These are phyloP conservation scores for Stictocephala bisonia DNA, from an alignment of 2,888 invertebrate species.

Conservation along the genomic window DNA sequence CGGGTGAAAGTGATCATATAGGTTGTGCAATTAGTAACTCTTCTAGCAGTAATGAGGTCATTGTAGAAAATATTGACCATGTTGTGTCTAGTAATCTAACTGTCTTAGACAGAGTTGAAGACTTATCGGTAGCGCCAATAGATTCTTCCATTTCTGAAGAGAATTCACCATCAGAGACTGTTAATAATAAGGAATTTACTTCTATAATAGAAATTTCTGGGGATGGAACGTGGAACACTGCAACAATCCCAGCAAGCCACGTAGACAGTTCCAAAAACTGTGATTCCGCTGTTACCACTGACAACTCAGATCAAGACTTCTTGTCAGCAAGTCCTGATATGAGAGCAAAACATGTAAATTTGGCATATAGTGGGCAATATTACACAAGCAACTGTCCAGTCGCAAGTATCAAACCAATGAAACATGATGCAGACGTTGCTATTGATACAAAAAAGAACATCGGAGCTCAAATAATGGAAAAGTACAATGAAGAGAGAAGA, in stretches of 20 bases:
- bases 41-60: constrained; percentile 26
- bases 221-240: constrained; percentile 53
- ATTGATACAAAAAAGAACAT: constrained; percentile 47
- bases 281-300: background rate
- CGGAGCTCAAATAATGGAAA: constrained; percentile 53
- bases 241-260: constrained; percentile 38
- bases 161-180: background rate
- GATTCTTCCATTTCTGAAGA: constrained; percentile 19
- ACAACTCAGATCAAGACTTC: constrained; percentile 9
- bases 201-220: constrained; percentile 53
- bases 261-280: constrained; percentile 43
- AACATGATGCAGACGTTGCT: constrained; percentile 14
- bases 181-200: constrained; percentile 2
- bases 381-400: constrained; percentile 33
- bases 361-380: constrained; percentile 24
- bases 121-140: constrained; percentile 20
- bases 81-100: constrained; percentile 20
- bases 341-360: constrained; percentile 21
- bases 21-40: background rate
- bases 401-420: constrained; percentile 16
- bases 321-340: constrained; percentile 38
- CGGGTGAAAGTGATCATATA: background rate
- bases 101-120: constrained; percentile 4
- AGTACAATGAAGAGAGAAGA: constrained; percentile 50
- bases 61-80: constrained; percentile 39